Base-by-base conservation (phyloP, 2,888 invertebrate species). In the Nemotelus pantherinus region DNA sequence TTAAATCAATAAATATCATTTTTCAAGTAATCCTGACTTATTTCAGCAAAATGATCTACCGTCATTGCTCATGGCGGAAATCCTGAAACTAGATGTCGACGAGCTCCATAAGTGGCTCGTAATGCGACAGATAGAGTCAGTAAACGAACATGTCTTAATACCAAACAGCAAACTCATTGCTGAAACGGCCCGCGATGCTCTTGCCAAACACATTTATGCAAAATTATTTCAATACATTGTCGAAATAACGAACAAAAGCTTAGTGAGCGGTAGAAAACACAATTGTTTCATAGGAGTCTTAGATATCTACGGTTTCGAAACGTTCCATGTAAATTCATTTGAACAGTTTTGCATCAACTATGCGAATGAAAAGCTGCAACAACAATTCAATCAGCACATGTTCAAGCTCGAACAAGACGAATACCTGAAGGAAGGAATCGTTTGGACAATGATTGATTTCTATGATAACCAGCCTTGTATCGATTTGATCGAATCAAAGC, bases 331-430 rank as follows among this genome's bases (percentile, higher is more conserved):
- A 6, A 99, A 99, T 88, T 97, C 97, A 10, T 99, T 99, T 88
- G 99, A 99, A 87, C 99, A 99, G 88, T 99, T 99, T 89, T 99
- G 99, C 86, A 99, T 99, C 79, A 99, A 99, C 88, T 99, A 99
- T 88, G 99, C 99, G 1, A 99, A 99, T 85, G 99, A 99, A 87
- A 99, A 99, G 85, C 89, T 99, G 0, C 99, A 99, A 84, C 99
- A 99, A 84, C 99, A 99, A 86, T 99, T 99, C 87, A 99, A 98
- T 87, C 93, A 96, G 85, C 99, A 99, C 85, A 98, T 99, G 0
- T 99, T 99, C 88, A 99, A 99, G 88, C 86, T 99, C 79, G 99
- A 99, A 84, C 99, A 99, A 88, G 98, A 99, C 84, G 99, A 99
- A 84, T 99, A 99, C 88, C 92, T 98, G 3, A 94, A 94, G 86